phyloP scores from a whole-genome alignment of 2,797 vertebrate genomes.

The Echeneis naucrates region DNA sequence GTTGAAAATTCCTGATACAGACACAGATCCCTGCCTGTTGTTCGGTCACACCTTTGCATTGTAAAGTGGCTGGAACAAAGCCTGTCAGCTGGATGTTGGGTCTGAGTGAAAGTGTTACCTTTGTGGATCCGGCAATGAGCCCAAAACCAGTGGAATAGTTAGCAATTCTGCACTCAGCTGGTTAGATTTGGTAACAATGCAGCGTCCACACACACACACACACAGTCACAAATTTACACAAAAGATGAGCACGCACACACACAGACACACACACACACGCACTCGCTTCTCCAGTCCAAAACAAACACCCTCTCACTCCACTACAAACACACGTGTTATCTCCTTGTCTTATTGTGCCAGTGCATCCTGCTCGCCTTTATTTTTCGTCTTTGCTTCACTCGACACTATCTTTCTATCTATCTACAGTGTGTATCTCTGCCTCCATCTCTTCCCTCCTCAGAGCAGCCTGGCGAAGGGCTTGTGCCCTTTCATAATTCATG shows the following conservation, averaged over 20 bases:
- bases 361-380: slow-evolving; percentile 37
- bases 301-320: slow-evolving; percentile 67
- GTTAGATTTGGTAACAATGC: slow-evolving; percentile 52
- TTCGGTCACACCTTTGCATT: slow-evolving; percentile 67
- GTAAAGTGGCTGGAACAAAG: slow-evolving; percentile 69
- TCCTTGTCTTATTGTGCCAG: slow-evolving; percentile 36
- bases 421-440: slow-evolving; percentile 53
- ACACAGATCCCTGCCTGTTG: slow-evolving; percentile 55
- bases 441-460: slow-evolving; percentile 47
- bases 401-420: slow-evolving; percentile 56
- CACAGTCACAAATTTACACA: slow-evolving; percentile 30
- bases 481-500: slow-evolving; percentile 81
- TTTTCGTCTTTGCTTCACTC: slow-evolving; percentile 60
- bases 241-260: slow-evolving; percentile 30
- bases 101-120: slow-evolving; percentile 57
- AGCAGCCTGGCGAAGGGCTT: slow-evolving; percentile 58
- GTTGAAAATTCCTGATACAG: slow-evolving; percentile 49
- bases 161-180: slow-evolving; percentile 57
- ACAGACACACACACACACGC: slow-evolving; percentile 32
- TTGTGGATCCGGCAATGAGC: slow-evolving; percentile 43
- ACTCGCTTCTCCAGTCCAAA: slow-evolving; percentile 51
- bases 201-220: slow-evolving; percentile 34
- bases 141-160: slow-evolving; percentile 40
- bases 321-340: slow-evolving; percentile 57
- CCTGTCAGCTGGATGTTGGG: slow-evolving; percentile 46